A percentile compares a stretch with the other conserved stretches of the same genome.
Evolutionary conservation across 2,888 invertebrate species (phyloP).

Genomic region (Polydrusus tereticollis): DNA sequence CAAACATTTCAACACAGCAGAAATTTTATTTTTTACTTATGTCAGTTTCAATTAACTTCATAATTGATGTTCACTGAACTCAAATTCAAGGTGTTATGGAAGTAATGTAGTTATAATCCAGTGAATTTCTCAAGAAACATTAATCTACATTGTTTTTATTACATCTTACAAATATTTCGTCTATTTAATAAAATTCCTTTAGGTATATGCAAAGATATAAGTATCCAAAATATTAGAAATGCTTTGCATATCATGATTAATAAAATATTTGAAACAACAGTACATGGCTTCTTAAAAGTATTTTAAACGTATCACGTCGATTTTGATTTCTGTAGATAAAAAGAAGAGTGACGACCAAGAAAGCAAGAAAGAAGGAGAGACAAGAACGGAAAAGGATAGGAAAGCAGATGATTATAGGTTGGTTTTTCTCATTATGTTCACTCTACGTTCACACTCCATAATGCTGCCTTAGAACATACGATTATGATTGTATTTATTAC

Average conservation of each 20-base stretch:
- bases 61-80: no score
- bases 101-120: neutral
- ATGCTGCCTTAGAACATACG: conserved; percentile 31
- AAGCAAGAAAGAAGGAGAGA: conserved; percentile 28
- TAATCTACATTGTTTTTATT: no score
- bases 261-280: conserved; percentile 14
- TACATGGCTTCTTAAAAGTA: conserved; percentile 32
- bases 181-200: no score
- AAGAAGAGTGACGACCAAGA: conserved; percentile 48
- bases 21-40: neutral
- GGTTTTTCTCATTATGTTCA: conserved; percentile 51
- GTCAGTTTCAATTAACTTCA: no score
- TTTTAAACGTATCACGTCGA: conserved; percentile 56
- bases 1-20: neutral
- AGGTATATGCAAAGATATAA: no score
- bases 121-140: neutral
- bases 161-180: no score
- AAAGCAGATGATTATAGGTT: conserved; percentile 53
- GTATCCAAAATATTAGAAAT: neutral
- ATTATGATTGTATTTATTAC: conserved; percentile 23
- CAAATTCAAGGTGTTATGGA: neutral
- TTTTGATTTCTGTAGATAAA: conserved; percentile 61
- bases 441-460: conserved; percentile 27
- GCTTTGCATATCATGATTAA: neutral
- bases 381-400: conserved; percentile 39